phyloP scores from a whole-genome alignment of 2,888 invertebrate species.

The Trichogramma evanescens region DNA sequence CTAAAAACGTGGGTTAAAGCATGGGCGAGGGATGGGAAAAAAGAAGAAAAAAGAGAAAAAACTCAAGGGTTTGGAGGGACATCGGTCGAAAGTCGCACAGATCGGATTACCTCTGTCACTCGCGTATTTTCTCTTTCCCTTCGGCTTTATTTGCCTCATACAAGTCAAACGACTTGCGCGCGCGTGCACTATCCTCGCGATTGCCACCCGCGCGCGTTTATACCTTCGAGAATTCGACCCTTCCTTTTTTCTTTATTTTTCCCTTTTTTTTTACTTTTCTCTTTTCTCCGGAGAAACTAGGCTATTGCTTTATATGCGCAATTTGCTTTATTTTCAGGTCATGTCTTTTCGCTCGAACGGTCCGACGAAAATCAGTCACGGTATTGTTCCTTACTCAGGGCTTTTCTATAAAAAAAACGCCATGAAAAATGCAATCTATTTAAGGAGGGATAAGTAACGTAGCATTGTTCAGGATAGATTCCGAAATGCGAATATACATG shows the following conservation, averaged over 20 bases:
- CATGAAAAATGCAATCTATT: too few relatives aligned
- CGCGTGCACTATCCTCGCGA: conserved; percentile 1
- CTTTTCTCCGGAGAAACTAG: background rate
- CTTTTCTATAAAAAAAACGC: too few relatives aligned
- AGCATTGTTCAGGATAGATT: too few relatives aligned
- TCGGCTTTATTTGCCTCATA: conserved; percentile 7
- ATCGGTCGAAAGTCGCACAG: background rate
- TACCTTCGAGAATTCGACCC: background rate
- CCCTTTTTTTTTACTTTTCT: background rate
- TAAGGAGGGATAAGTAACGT: too few relatives aligned
- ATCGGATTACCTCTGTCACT: conserved; percentile 11
- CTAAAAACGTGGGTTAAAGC: background rate
- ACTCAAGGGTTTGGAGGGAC: background rate
- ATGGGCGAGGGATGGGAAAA: background rate
- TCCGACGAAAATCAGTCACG: conserved; percentile 37
- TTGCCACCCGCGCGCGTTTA: conserved; percentile 1
- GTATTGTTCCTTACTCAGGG: conserved; percentile 31
- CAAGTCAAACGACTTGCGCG: conserved; percentile 13
- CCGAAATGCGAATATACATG: too few relatives aligned
- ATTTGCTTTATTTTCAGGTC: conserved; percentile 41
- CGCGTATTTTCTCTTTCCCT: background rate
- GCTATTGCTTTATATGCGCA: conserved; percentile 17
- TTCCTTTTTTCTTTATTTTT: too few relatives aligned
- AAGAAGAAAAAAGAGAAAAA: background rate
- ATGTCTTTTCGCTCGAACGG: conserved; percentile 38